Conservation (phyloP, 1,140 invertebrate genomes). For the Calosoma granatense region DNA sequence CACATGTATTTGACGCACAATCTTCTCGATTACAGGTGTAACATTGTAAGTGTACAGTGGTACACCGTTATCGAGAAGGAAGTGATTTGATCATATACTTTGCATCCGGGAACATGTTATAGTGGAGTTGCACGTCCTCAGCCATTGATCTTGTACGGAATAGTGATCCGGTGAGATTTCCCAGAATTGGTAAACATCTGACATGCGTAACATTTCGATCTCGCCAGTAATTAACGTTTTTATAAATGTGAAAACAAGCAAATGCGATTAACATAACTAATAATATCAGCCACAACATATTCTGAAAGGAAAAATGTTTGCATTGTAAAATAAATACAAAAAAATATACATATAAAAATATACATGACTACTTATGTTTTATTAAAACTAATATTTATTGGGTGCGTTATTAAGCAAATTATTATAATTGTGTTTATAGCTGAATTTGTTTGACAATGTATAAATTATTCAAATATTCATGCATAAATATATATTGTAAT, state of each 20-base stretch:
- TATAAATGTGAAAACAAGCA: background rate
- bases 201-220: background rate
- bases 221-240: background rate
- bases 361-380: background rate
- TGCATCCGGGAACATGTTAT: background rate
- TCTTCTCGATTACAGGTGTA: background rate
- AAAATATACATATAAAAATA: constrained; percentile 4
- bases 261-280: background rate
- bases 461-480: background rate
- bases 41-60: background rate
- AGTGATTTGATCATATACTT: background rate
- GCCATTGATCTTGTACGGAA: background rate
- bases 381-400: background rate
- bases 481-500: background rate
- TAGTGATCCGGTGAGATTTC: background rate
- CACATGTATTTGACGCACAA: background rate
- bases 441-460: background rate
- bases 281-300: background rate
- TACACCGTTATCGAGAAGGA: background rate
- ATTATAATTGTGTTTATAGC: background rate
- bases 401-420: background rate
- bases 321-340: background rate
- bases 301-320: background rate
- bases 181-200: background rate
- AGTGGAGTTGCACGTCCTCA: background rate